Evolutionary conservation across 2,113 vertebrate genomes (phyloP), one percentile per base, ranked within the genome.

Genomic region (Pipa parva): DNA sequence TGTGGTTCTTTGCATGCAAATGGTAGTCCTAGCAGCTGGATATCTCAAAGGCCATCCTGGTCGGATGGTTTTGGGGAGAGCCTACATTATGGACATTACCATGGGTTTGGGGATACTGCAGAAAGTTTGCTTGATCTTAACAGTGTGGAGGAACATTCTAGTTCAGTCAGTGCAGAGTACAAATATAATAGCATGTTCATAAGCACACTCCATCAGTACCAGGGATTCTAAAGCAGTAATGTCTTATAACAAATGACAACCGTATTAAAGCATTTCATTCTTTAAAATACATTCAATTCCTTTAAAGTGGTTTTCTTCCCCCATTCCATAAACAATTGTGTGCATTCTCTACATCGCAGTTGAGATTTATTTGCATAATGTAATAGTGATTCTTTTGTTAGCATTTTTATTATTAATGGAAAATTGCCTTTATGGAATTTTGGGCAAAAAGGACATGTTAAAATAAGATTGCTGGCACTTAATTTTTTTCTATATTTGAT

Each of bases 71-170:
- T 72, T 0, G 83, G 78, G 2, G 93, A 93, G 22, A 85, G 78
- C 26, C 80, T 97, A 82, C 90, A 86, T 42, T 99, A 95, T 28
- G 94, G 96, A 72, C 90, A 97, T 78, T 95, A 92, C 51, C 96
- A 99, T 2, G 96, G 96, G 22, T 98, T 97, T 12, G 96, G 96
- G 42, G 96, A 99, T 84, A 98, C 96, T 0, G 96, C 96, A 0
- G 96, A 99, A 73, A 94, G 94, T 77, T 88, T 98, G 77, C 88
- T 90, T 0, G 91, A 95, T 61, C 85, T 85, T 33, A 82, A 85
- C 71, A 95, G 95, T 68, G 86, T 90, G 55, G 51, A 89, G 66
- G 94, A 97, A 85, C 94, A 92, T 81, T 91, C 88, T 76, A 91
- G 80, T 76, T 90, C 88, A 8, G 84, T 93, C 59, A 91, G 81